phyloP scores from a whole-genome alignment of 1,140 invertebrate genomes.

The Rhagoletis pomonella region DNA sequence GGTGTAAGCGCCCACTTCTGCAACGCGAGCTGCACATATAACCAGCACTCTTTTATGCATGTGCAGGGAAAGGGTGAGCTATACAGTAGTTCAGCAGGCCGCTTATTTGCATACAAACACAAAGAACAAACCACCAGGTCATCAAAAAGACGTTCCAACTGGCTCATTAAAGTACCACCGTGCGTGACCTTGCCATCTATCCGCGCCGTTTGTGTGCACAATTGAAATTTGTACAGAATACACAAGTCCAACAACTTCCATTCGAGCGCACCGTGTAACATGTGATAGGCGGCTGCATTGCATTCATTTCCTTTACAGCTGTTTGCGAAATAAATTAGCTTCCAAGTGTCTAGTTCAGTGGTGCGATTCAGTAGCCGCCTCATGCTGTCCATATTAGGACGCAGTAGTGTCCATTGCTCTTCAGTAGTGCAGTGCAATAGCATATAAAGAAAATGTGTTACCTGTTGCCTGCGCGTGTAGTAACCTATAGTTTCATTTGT shows the following conservation, averaged over 20 bases:
- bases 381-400: slow-evolving; percentile 51
- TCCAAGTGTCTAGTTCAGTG: slow-evolving; percentile 63
- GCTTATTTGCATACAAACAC: slow-evolving; percentile 62
- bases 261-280: slow-evolving; percentile 69
- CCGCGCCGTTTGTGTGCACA: not conserved
- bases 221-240: slow-evolving; percentile 58
- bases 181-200: not conserved
- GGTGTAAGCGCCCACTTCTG: slow-evolving; percentile 49
- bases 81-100: slow-evolving; percentile 63
- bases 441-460: slow-evolving; percentile 67
- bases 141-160: slow-evolving; percentile 63
- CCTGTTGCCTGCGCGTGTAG: slow-evolving; percentile 58
- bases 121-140: slow-evolving; percentile 64
- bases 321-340: slow-evolving; percentile 67
- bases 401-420: slow-evolving; percentile 54
- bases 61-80: slow-evolving; percentile 67
- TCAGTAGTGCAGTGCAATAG: slow-evolving; percentile 57
- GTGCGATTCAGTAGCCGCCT: slow-evolving; percentile 62
- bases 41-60: slow-evolving; percentile 70
- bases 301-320: slow-evolving; percentile 70
- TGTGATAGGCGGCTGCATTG: slow-evolving; percentile 67
- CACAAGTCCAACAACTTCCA: slow-evolving; percentile 69
- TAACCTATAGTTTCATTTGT: slow-evolving; percentile 54
- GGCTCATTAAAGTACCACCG: slow-evolving; percentile 49
- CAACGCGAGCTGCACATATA: slow-evolving; percentile 59